Evolutionary conservation across 2,113 vertebrate species (phyloP), one percentile per base, ranked within the genome.

Genomic region (Capra hircus): DNA sequence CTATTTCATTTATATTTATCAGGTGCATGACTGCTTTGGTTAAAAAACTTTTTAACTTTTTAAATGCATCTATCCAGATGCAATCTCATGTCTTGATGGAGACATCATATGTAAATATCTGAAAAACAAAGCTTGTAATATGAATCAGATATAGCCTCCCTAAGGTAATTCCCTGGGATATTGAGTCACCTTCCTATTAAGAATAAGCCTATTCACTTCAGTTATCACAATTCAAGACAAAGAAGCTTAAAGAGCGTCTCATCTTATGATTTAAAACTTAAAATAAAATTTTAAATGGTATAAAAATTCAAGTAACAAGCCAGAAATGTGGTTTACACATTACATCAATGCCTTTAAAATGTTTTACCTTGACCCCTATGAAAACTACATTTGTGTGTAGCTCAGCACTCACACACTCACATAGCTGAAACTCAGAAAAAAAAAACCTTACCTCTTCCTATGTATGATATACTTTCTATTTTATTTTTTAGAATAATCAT

Each of bases 121-220:
- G 45, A 91, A 81, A 98, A 96, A 93, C 53, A 95, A 93, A 89
- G 36, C 17, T n/a, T 71, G 6, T 45, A 6, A 82, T 12, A 43
- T 83, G 33, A 94, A 80, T 88, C 36, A 77, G 77, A 30, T 6
- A 45, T 78, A 30, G 21, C 10, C 7, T 77, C 62, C 50, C 95
- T 53, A 33, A 52, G 81, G 93, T 94, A 90, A 94, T 78, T 95
- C 92, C 90, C 94, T 93, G 33, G 86, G 60, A 28, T 98, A 78
- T 50, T 96, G 90, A 87, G 64, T 97, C 85, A 93, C 60, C 52
- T 96, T 98, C 92, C 85, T 80, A n/a, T 67, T 92, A 92, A 92
- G 19, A 95, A 91, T 84, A 78, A 78, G 67, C 28, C 25, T 67
- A 43, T 77, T 90, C 78, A 64, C 52, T 80, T 91, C 16, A 28